phyloP scores from a whole-genome alignment of 1,140 invertebrate genomes.

The Oryctes rhinoceros region DNA sequence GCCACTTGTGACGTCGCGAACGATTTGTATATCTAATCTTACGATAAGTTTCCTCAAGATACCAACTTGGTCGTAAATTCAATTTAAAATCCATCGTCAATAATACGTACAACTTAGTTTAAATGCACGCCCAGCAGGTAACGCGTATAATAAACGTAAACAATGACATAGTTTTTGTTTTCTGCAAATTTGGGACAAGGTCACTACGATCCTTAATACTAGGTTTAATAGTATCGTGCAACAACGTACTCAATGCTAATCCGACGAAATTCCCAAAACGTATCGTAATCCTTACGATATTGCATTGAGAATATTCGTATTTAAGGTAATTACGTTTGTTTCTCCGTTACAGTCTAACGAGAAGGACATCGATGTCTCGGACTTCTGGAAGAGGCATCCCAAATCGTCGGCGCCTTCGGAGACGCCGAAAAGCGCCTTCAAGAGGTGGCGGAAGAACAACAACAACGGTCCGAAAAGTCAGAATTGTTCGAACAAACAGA shows the following conservation, averaged over 20 bases:
- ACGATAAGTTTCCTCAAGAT: background rate
- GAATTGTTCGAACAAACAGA: background rate
- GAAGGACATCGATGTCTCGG: constrained; percentile 4
- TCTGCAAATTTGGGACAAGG: constrained; percentile 3
- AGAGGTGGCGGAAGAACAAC: constrained; percentile 20
- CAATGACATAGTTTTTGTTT: background rate
- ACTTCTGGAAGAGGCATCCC: background rate
- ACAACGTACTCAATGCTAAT: background rate
- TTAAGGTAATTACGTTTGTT: background rate
- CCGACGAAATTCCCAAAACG: background rate
- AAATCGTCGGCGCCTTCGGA: background rate
- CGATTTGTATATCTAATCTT: constrained; percentile 6
- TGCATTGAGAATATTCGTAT: background rate
- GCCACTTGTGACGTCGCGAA: no score
- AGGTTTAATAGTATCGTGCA: background rate
- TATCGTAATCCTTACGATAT: background rate
- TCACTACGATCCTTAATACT: background rate
- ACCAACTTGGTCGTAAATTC: background rate
- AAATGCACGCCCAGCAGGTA: background rate
- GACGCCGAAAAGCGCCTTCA: constrained; percentile 13
- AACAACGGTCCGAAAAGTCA: background rate
- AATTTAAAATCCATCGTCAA: no score
- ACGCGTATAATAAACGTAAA: background rate
- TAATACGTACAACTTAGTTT: background rate
- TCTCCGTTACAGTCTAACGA: background rate